Base-by-base conservation (phyloP, 2,888 invertebrate genomes). In the Oscheius onirici region DNA sequence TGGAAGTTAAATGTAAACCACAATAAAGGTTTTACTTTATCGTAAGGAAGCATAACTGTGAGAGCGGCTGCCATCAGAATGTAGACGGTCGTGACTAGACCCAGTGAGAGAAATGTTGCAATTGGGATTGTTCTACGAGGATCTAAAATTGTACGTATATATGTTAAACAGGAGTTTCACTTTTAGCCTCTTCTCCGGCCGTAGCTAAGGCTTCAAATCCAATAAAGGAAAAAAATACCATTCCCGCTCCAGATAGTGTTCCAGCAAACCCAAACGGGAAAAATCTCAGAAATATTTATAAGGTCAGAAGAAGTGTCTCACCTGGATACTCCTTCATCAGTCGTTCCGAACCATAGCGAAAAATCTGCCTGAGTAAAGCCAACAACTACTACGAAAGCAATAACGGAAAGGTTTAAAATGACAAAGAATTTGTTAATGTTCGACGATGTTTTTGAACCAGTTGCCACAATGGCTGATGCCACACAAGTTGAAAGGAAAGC, bases 301-400 rank as follows among this genome's bases (percentile, higher is more conserved):
- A 34, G 11, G 15, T 52, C n/a, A n/a, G n/a, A n/a, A 13, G 22
- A 17, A 15, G n/a, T 8, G 20, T 13, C 13, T 61, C n/a, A 80
- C 51, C 58, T 71, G 10, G 75, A 76, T 1, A 61, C 51, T 15
- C 80, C 77, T 20, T 72, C 58, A 1, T 67, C 51, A 24, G 67
- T 58, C 1, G 58, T 63, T 11, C 77, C 76, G 1, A 69, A 51
- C 95, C 95, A 95, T 86, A 95, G 94, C 11, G 89, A 89, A 13
- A 92, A 88, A 83, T 95, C 92, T 0, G 94, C 94, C 87, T 93
- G 94, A 88, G 92, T 92, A 86, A 94, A 92, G 0, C 95, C 95
- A 13, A 94, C 90, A 41, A 85, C 82, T 57, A 88, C 87, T 15
- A 89, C 84, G 63, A 89, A 88, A 2, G 83, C 34, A 17, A 89